Percentiles rank a stretch among this genome's conserved stretches.
These are phyloP conservation scores for Drosophila percnosoma DNA, from an alignment of 2,888 invertebrate species.

Conservation along the genomic window DNA sequence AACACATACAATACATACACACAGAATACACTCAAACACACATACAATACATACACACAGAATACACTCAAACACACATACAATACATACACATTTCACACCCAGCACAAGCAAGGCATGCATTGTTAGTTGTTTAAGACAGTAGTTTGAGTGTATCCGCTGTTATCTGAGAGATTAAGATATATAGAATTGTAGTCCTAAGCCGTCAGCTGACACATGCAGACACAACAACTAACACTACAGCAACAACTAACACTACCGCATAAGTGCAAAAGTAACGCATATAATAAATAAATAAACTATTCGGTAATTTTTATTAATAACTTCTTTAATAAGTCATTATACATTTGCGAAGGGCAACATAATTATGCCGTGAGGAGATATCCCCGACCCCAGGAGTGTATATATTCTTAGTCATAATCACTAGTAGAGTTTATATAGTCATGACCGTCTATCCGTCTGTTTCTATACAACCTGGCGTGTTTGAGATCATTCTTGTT, in stretches of 20 bases:
- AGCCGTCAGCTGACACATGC: conserved; percentile 9
- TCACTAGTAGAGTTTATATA: neutral
- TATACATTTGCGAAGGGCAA: neutral
- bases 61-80: neutral
- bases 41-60: neutral
- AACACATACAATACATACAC: neutral
- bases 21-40: neutral
- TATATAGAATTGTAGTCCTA: conserved; percentile 19
- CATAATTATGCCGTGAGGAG: neutral
- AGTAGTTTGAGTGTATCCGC: neutral
- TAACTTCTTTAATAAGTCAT: neutral
- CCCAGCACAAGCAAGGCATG: neutral
- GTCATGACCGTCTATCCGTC: neutral
- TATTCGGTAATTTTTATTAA: neutral
- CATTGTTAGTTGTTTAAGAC: neutral
- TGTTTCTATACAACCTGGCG: neutral
- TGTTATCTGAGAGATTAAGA: conserved; percentile 4
- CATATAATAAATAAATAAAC: conserved; percentile 36
- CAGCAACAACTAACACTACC: conserved; percentile 17
- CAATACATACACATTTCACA: neutral
- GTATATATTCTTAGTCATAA: neutral
- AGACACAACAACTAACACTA: conserved; percentile 9
- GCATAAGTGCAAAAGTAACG: neutral
- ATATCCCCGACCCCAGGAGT: neutral
- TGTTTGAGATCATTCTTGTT: neutral